These are phyloP conservation scores for Diarsia rubi DNA, from an alignment of 2,888 invertebrate species.

Conservation along the genomic window DNA sequence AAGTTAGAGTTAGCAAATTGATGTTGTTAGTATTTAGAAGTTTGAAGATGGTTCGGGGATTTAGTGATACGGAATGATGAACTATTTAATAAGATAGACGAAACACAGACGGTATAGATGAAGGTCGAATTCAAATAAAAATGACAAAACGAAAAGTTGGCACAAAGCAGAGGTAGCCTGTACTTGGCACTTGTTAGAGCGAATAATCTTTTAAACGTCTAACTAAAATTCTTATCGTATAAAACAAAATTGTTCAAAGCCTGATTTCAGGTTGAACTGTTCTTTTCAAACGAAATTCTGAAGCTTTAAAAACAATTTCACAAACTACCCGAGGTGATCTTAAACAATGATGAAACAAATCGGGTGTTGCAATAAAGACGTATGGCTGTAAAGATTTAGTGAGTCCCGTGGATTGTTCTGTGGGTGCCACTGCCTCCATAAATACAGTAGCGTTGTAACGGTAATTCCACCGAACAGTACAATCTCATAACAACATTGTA, in stretches of 20 bases:
- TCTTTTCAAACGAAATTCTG: background rate
- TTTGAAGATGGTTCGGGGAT: conserved; percentile 7
- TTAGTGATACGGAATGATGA: conserved; percentile 22
- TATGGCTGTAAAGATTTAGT: conserved; percentile 54
- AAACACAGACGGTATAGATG: conserved; percentile 6
- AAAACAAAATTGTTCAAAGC: conserved; percentile 3
- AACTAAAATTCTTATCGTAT: background rate
- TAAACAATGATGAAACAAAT: conserved; percentile 20
- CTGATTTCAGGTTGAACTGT: background rate
- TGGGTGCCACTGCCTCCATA: conserved; percentile 54
- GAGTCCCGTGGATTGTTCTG: conserved; percentile 52
- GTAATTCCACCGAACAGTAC: conserved; percentile 69
- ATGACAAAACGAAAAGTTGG: conserved; percentile 29
- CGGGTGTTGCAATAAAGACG: conserved; percentile 48
- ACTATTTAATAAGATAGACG: conserved; percentile 13
- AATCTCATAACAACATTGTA: conserved; percentile 81
- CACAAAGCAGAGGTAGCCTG: conserved; percentile 24
- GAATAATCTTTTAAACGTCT: conserved; percentile 4
- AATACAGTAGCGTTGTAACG: conserved; percentile 68
- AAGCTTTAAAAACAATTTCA: conserved; percentile 3
- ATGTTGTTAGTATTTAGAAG: conserved; percentile 38
- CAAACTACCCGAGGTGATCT: background rate
- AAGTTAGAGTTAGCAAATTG: conserved; percentile 28
- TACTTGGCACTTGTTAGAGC: conserved; percentile 35
- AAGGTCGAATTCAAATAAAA: conserved; percentile 17